A percentile compares a stretch with the other conserved stretches of the same genome.
Evolutionary conservation across 2,113 vertebrate genomes (phyloP).

Genomic region (Mastomys natalensis): DNA sequence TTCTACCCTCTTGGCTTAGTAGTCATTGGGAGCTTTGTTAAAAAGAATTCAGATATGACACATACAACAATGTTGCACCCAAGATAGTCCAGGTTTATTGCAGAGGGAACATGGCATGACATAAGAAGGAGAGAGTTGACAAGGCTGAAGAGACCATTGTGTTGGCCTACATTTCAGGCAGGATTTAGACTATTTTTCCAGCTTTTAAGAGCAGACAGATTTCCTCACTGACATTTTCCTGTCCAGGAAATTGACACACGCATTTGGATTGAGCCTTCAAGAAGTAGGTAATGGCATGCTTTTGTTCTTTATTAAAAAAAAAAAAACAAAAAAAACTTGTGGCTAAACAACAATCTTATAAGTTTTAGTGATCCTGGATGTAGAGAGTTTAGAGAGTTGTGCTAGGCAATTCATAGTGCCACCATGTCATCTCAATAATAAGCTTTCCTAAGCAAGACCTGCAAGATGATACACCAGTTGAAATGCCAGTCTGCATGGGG

Average conservation of each 20-base stretch:
- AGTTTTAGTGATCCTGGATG: neutral
- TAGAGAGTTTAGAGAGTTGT: neutral
- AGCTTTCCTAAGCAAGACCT: neutral
- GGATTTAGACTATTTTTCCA: neutral
- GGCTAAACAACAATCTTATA: neutral
- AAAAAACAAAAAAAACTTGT: neutral
- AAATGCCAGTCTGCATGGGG: neutral
- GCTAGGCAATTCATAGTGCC: neutral
- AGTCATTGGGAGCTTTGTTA: neutral
- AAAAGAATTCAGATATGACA: neutral
- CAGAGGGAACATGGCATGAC: too few species aligned
- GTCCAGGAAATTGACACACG: neutral
- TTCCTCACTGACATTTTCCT: neutral
- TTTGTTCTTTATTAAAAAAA: neutral
- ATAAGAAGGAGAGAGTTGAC: neutral
- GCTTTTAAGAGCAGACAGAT: neutral
- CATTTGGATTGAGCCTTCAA: neutral
- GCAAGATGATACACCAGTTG: neutral
- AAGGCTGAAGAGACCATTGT: neutral
- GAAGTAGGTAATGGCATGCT: neutral
- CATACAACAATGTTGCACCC: neutral
- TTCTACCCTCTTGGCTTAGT: neutral
- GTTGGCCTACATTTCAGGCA: neutral
- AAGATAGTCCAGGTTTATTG: neutral
- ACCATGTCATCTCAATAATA: neutral